phyloP scores from a whole-genome alignment of 2,113 vertebrate species.

The Gallinago undulata region DNA sequence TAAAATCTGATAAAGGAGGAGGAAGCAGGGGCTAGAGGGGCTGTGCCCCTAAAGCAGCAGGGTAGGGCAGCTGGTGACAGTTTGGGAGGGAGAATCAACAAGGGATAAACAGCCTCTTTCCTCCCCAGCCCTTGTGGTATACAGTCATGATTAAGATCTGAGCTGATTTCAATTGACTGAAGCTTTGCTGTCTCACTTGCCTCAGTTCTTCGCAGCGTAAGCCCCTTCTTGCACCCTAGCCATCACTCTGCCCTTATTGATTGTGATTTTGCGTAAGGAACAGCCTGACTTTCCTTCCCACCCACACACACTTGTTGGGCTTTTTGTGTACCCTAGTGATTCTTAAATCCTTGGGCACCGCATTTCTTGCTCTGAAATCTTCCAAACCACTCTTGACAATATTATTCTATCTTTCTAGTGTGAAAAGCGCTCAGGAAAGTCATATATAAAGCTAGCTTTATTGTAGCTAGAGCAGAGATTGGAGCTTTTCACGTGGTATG shows the following conservation, averaged over 20 bases:
- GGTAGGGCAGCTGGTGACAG: not conserved
- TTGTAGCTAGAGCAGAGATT: not conserved
- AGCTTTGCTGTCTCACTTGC: not conserved
- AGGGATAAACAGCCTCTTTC: not conserved
- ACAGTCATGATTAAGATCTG: constrained; percentile 18
- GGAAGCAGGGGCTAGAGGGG: not conserved
- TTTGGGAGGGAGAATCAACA: not conserved
- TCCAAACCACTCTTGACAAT: not conserved
- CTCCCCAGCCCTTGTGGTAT: not conserved
- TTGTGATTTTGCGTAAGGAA: not conserved
- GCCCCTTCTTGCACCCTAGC: not conserved
- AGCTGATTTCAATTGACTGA: not conserved
- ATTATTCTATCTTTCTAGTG: not conserved
- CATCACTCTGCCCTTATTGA: not conserved
- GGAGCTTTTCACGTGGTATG: not conserved
- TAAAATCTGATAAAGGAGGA: not conserved
- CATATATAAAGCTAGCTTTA: not conserved
- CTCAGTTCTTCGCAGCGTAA: not conserved
- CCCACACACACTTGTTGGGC: not conserved
- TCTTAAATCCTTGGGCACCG: not conserved
- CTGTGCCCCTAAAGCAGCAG: not conserved
- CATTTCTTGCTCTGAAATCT: constrained; percentile 6
- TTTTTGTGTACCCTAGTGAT: not conserved
- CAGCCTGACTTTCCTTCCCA: constrained; percentile 10
- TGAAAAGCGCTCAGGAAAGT: not conserved